Conservation (phyloP, 2,113 vertebrate species). For the Lophochroa leadbeateri region DNA sequence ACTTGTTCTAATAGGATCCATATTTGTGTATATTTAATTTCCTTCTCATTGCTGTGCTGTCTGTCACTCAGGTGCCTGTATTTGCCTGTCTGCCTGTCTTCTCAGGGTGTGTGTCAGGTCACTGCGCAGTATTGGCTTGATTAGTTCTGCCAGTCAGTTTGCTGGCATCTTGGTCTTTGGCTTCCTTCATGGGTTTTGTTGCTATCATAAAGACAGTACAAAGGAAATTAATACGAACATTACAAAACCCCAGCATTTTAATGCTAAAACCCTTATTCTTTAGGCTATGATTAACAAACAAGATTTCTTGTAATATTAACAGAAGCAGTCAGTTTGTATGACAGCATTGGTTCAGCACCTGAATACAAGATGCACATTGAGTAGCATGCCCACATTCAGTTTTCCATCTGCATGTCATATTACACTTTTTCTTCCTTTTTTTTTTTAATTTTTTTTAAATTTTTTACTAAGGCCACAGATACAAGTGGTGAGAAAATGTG, state of each 20-base stretch:
- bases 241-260: conserved; percentile 20
- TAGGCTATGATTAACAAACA: conserved; percentile 12
- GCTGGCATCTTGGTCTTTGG: not conserved
- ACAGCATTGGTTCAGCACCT: not conserved
- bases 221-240: conserved; percentile 3
- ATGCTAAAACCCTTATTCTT: conserved; percentile 1
- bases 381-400: not conserved
- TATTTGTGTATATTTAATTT: not conserved
- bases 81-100: not conserved
- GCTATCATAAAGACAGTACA: not conserved
- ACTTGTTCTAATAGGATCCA: not conserved
- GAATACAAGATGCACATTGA: not conserved
- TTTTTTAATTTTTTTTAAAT: not conserved
- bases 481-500: not conserved
- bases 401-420: not conserved
- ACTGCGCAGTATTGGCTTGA: not conserved
- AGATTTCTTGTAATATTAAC: not conserved
- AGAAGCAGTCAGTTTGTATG: not conserved
- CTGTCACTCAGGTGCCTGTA: not conserved
- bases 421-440: not conserved
- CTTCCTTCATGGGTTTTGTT: not conserved
- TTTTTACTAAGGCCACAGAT: not conserved
- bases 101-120: not conserved
- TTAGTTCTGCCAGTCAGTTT: not conserved
- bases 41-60: not conserved